These are phyloP conservation scores for Syngnathus floridae DNA, from an alignment of 2,113 vertebrate species.

Conservation along the genomic window DNA sequence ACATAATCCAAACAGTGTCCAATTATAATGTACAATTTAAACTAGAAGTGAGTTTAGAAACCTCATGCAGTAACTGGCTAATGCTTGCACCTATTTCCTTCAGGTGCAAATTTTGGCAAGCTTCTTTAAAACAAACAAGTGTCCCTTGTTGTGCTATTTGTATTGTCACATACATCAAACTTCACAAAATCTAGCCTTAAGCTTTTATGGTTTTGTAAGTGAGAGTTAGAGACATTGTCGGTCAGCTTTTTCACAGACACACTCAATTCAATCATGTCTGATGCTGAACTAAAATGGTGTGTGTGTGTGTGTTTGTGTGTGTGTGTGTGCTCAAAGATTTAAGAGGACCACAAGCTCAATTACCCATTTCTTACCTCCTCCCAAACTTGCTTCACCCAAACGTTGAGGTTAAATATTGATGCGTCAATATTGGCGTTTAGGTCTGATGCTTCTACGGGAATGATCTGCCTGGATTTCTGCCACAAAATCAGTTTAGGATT, in stretches of 20 bases:
- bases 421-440: not conserved
- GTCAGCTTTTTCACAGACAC: no score
- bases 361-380: conserved; percentile 1
- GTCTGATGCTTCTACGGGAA: not conserved
- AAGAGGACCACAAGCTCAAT: conserved; percentile 25
- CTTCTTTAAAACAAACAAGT: no score
- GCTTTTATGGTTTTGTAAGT: no score
- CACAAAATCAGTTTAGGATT: not conserved
- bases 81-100: not conserved
- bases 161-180: no score
- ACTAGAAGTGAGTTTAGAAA: not conserved
- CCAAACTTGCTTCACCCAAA: conserved; percentile 22
- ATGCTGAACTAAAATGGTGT: no score
- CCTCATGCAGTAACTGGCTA: not conserved
- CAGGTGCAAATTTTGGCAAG: not conserved
- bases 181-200: no score
- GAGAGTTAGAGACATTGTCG: no score
- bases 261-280: no score
- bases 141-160: no score
- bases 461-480: not conserved
- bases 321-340: no score
- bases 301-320: no score
- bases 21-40: not conserved
- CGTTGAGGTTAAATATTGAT: conserved; percentile 49
- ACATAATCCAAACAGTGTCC: not conserved